Evolutionary conservation across 2,113 vertebrate species (phyloP), one percentile per base, ranked within the genome.

Genomic region (Alaudala cheleensis): DNA sequence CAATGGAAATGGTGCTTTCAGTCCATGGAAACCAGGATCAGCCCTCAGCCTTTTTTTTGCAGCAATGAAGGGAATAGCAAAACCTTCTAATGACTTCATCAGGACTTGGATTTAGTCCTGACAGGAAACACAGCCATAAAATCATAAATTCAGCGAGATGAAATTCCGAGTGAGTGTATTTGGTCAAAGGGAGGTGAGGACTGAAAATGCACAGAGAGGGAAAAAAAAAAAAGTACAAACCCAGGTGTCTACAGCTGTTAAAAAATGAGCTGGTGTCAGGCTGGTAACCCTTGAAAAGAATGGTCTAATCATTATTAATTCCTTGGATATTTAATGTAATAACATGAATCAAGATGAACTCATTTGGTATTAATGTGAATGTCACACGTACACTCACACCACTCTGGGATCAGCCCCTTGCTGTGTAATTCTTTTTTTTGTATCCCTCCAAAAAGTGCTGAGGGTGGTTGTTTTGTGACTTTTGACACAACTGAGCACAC

Each of bases 241-340:
- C 57, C 72, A 94, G 93, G 86, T 92, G 92, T 94, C 93, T 86
- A 81, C 82, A 92, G 72, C 80, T 79, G 86, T 54, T 93, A 92
- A 96, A 94, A 97, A 96, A 96, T 86, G 94, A 96, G 93, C 80
- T 17, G 4, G 90, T 96, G 93, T 96, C 95, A 92, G 29, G 80
- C 90, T 84, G 88, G 94, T 94, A 97, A 90, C 93, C 92, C 92
- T 92, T 88, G 96, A 84, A 94, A 96, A 95, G 95, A 96, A 96
- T 96, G 93, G 92, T 78, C 93, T 96, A 97, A 96, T 96, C 94
- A 96, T 96, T 96, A 96, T 97, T 97, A 97, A 96, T 95, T 81
- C 88, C 92, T 96, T 86, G 1, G 61, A 90, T 95, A 92, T 95
- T 95, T 93, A 96, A 96, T 91, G 78, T 66, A 95, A 91, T 96